phyloP scores from a whole-genome alignment of 2,888 invertebrate genomes.

The Trichogramma dendrolimi region DNA sequence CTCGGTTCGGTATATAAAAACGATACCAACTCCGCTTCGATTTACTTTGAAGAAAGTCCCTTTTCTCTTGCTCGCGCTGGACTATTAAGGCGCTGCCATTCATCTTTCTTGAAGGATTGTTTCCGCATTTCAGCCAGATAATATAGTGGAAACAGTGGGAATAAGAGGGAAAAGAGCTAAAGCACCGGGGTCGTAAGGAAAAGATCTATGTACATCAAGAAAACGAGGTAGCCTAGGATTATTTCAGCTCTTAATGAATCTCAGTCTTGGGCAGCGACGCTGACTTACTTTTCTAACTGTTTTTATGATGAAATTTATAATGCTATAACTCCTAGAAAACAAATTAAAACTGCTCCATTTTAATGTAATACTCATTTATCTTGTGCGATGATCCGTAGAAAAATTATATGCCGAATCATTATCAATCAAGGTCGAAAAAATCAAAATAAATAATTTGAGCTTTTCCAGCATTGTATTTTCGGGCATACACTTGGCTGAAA shows the following conservation, averaged over 20 bases:
- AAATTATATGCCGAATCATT: too few species aligned
- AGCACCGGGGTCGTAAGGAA: neutral
- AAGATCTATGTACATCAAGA: slow-evolving; percentile 3
- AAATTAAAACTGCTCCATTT: slow-evolving; percentile 17
- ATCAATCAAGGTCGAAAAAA: too few species aligned
- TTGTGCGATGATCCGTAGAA: too few species aligned
- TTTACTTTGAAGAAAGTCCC: too few species aligned
- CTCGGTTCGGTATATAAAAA: too few species aligned
- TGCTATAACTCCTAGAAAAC: slow-evolving; percentile 23
- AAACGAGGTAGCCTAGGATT: slow-evolving; percentile 22
- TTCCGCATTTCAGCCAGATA: slow-evolving; percentile 22
- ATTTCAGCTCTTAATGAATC: slow-evolving; percentile 29
- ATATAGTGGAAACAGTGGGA: neutral
- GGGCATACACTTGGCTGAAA: too few species aligned
- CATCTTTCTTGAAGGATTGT: slow-evolving; percentile 30
- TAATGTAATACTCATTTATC: too few species aligned
- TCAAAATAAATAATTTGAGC: too few species aligned
- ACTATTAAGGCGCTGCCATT: slow-evolving; percentile 30
- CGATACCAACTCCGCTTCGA: too few species aligned
- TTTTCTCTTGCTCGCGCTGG: neutral
- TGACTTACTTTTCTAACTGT: slow-evolving; percentile 7
- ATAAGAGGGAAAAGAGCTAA: neutral
- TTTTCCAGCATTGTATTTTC: too few species aligned
- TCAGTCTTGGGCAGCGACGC: slow-evolving; percentile 16
- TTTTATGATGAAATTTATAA: slow-evolving; percentile 26